Conservation (phyloP, 2,797 vertebrate species). For the Furcifer pardalis region DNA sequence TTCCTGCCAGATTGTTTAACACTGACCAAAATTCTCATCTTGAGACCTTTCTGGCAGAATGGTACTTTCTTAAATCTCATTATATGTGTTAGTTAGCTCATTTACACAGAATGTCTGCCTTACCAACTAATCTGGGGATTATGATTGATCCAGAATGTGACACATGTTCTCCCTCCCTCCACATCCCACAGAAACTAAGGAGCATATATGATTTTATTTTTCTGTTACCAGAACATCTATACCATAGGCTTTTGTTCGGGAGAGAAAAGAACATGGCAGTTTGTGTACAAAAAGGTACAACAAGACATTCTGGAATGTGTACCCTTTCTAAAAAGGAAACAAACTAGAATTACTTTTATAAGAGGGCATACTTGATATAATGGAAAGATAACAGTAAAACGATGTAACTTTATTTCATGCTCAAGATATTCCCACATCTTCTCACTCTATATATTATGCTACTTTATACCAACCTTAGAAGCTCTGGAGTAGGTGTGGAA, state of each 20-base stretch:
- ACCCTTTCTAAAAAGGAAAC: neutral
- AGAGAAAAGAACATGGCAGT: neutral
- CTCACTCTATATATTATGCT: neutral
- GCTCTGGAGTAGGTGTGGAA: constrained; percentile 87
- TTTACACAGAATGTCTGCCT: no score
- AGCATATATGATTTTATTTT: neutral
- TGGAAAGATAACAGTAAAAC: neutral
- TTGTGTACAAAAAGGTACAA: neutral
- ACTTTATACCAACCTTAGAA: constrained; percentile 77
- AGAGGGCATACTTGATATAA: neutral
- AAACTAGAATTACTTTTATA: neutral
- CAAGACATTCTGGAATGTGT: neutral
- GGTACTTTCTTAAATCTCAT: no score
- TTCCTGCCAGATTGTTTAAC: no score
- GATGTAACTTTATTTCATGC: neutral
- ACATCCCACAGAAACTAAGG: no score
- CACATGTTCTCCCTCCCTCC: no score
- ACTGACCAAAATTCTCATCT: no score
- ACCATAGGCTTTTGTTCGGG: neutral
- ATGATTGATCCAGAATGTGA: no score
- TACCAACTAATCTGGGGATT: no score
- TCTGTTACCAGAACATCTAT: neutral
- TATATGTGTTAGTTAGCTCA: no score
- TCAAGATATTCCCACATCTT: neutral
- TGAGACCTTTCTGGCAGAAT: no score